A percentile compares a stretch with the other conserved stretches of the same genome.
Conservation (phyloP, 2,797 vertebrate genomes). For the Tapirus indicus region DNA sequence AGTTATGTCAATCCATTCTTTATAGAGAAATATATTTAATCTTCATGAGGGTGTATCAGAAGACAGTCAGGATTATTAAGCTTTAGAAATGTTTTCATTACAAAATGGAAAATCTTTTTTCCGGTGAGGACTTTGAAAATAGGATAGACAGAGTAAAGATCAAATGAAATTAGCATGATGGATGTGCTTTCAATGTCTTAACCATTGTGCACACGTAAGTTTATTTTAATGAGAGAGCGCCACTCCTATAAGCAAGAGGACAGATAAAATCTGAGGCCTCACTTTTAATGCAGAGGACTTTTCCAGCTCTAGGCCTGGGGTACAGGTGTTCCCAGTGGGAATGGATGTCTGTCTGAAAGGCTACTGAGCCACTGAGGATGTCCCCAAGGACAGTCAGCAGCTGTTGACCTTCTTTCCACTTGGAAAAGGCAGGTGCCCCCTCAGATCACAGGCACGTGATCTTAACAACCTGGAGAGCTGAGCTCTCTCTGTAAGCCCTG, state of each 20-base stretch:
- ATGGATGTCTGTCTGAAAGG: background rate
- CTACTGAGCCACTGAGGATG: background rate
- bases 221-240: background rate
- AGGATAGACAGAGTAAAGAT: background rate
- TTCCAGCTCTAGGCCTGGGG: background rate
- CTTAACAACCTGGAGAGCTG: background rate
- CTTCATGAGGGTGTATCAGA: background rate
- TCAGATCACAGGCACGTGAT: background rate
- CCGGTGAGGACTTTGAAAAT: slow-evolving; percentile 45
- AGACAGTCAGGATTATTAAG: background rate
- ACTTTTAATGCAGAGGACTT: background rate
- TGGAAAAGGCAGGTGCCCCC: background rate
- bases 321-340: background rate
- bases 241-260: background rate
- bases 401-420: background rate
- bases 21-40: slow-evolving; percentile 41
- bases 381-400: background rate
- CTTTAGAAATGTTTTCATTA: slow-evolving; percentile 41
- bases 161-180: slow-evolving; percentile 25
- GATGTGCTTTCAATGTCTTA: background rate
- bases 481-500: background rate
- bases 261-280: background rate
- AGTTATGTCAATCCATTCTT: background rate
- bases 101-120: slow-evolving; percentile 32
- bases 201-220: background rate